These are phyloP conservation scores for Philopotamus ludificatus DNA, from an alignment of 1,140 invertebrate genomes.

Conservation along the genomic window DNA sequence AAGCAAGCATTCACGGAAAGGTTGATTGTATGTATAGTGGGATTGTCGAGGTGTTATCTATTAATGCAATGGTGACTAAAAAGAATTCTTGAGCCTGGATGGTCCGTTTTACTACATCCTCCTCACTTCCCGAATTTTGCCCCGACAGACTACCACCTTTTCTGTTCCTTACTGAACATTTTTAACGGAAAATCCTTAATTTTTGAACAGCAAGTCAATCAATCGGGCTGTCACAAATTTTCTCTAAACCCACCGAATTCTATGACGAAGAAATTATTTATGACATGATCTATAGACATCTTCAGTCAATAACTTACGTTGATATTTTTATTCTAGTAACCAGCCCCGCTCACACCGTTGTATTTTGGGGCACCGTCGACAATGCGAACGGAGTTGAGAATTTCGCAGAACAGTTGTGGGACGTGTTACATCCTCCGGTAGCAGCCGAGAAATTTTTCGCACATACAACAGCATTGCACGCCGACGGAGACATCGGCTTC, in stretches of 20 bases:
- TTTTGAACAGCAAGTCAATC: not conserved
- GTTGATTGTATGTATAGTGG: too few relatives aligned
- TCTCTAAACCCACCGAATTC: not conserved
- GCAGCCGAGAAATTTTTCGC: constrained; percentile 72
- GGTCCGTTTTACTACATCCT: too few relatives aligned
- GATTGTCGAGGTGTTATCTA: too few relatives aligned
- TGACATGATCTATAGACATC: not conserved
- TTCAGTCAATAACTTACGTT: not conserved
- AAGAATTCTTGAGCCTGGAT: too few relatives aligned
- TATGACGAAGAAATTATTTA: not conserved
- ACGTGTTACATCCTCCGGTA: constrained; percentile 63
- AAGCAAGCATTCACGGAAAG: too few relatives aligned
- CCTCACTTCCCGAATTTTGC: too few relatives aligned
- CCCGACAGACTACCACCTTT: too few relatives aligned
- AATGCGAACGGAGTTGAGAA: constrained; percentile 50
- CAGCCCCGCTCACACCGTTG: constrained; percentile 37
- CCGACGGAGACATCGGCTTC: constrained; percentile 85
- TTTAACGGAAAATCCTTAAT: not conserved
- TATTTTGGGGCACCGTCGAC: constrained; percentile 38
- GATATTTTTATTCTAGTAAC: constrained; percentile 9
- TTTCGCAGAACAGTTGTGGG: constrained; percentile 56
- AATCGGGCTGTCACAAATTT: not conserved
- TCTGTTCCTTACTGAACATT: too few relatives aligned
- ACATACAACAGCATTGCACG: constrained; percentile 81
- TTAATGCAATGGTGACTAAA: not conserved